Evolutionary conservation across 2,113 vertebrate genomes (phyloP).

Genomic region (Aspidoscelis tigris): DNA sequence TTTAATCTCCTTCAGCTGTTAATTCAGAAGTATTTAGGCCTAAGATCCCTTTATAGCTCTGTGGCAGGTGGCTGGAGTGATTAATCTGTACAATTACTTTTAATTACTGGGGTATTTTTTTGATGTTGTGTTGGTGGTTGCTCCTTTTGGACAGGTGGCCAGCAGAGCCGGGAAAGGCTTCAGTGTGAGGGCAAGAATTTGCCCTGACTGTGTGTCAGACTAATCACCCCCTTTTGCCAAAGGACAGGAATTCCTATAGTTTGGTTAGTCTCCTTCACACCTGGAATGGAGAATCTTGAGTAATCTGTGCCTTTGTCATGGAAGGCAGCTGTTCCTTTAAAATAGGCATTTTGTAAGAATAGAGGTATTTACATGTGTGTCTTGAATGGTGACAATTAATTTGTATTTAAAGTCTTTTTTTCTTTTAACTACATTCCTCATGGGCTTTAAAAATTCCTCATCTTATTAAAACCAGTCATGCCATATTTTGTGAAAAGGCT

Average conservation of each 20-base stretch:
- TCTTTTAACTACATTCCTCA: neutral
- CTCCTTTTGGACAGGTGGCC: constrained; percentile 51
- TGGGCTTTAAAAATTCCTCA: neutral
- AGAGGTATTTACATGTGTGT: too few species aligned
- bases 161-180: neutral
- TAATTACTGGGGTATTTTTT: constrained; percentile 45
- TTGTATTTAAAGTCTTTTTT: neutral
- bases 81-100: constrained; percentile 59
- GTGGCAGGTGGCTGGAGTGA: constrained; percentile 50
- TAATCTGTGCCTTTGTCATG: neutral
- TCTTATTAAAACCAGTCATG: constrained; percentile 1
- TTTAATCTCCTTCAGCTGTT: constrained; percentile 45
- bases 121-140: constrained; percentile 14
- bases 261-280: constrained; percentile 6
- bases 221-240: constrained; percentile 16
- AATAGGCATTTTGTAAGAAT: neutral
- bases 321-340: neutral
- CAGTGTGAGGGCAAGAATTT: constrained; percentile 41
- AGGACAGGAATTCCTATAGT: constrained; percentile 12
- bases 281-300: constrained; percentile 16
- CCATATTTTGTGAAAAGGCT: neutral
- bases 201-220: constrained; percentile 21
- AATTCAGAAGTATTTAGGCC: constrained; percentile 49
- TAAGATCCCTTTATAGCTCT: constrained; percentile 35
- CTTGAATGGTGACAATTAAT: neutral